Base-by-base conservation (phyloP, 2,888 invertebrate species). In the Dilophus febrilis region DNA sequence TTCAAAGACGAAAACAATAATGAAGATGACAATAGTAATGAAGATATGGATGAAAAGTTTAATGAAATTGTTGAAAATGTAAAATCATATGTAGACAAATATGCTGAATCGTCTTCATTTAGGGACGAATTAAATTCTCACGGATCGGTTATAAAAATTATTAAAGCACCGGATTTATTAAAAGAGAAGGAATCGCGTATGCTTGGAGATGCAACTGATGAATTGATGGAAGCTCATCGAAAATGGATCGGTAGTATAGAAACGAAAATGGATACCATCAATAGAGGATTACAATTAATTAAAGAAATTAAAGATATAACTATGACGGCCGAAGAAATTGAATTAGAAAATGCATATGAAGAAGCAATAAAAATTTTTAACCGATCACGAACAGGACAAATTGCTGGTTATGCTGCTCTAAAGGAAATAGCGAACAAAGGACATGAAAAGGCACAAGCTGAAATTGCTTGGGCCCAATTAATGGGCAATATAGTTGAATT, bases 381-480 rank as follows among this genome's bases (percentile, higher is more conserved):
- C 47, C 78, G 81, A 19, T 78, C 82, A 0, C 66, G 69, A 36
- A 72, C 78, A 0, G 79, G 84, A 54, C 74, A 81, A 43, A 66
- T 69, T 2, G 72, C 72, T 38, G 87, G 86, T 0, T 86, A 85
- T 50, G 68, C 76, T 29, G 64, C 86, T 39, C 66, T 97, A 27
- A 70, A 77, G 32, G 70, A 77, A 48, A 86, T 95, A 0, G 83
- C 91, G 0, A 74, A 77, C 33, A 66, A 77, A 41, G 88, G 88
- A 31, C 87, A 92, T 57, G 59, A 66, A 1, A 77, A 81, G 36
- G 87, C 95, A 0, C 73, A 77, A 56, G 83, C 88, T 43, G 71
- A 82, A 55, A 61, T 94, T 5, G 92, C 91, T 1, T 91, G 92
- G 85, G 84, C 83, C 0, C 72, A 82, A 50, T 60, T 97, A 6